Percentiles rank a stretch among this genome's conserved stretches.
Conservation (phyloP, 2,113 vertebrate genomes). For the Eulemur macaco region DNA sequence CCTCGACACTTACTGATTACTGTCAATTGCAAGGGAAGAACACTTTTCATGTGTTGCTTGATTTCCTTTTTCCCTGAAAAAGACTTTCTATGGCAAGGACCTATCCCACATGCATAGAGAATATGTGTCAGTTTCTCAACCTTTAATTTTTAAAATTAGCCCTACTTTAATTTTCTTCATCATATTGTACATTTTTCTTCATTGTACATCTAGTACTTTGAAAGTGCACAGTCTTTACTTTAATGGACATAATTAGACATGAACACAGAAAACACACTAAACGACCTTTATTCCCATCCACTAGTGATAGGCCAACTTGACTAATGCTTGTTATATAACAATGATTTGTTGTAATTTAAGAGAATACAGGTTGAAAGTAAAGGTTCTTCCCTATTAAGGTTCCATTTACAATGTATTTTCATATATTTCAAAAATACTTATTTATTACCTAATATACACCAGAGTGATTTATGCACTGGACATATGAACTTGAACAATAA, state of each 20-base stretch:
- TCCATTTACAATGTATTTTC: not conserved
- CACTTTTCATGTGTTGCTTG: constrained; percentile 29
- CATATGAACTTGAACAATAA: constrained; percentile 35
- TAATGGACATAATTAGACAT: not conserved
- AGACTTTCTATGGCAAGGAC: constrained; percentile 22
- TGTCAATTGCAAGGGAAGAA: constrained; percentile 40
- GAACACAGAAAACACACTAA: not conserved
- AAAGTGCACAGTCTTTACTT: constrained; percentile 36
- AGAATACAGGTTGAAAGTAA: not conserved
- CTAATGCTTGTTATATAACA: not conserved
- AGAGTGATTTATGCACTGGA: not conserved
- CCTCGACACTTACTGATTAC: constrained; percentile 63
- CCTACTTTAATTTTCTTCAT: constrained; percentile 27
- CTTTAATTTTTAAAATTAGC: constrained; percentile 52
- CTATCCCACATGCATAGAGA: not conserved
- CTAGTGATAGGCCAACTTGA: not conserved
- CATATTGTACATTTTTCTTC: constrained; percentile 34
- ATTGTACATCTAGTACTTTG: not conserved
- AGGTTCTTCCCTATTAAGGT: not conserved
- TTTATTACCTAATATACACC: not conserved
- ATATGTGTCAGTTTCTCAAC: not conserved
- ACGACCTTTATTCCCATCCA: not conserved
- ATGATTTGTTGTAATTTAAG: not conserved
- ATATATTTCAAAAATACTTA: not conserved
- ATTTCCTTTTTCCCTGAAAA: constrained; percentile 47